A percentile compares a stretch with the other conserved stretches of the same genome.
Evolutionary conservation across 2,797 vertebrate species (phyloP).

Genomic region (Alca torda): DNA sequence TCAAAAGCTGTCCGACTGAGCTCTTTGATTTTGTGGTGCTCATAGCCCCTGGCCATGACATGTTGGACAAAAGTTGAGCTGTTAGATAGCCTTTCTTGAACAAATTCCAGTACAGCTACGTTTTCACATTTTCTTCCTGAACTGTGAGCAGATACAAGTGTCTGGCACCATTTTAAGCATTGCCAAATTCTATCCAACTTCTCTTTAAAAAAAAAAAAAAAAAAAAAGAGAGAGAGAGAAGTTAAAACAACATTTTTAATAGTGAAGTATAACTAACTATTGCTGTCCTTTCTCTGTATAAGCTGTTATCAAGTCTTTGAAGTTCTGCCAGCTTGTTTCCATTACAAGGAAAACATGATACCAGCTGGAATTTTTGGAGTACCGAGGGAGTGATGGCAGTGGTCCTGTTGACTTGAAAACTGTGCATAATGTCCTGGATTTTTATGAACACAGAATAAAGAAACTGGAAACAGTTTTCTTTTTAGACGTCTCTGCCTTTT

Average conservation of each 20-base stretch:
- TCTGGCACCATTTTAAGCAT: neutral
- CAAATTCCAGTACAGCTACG: neutral
- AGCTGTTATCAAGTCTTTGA: slow-evolving; percentile 54
- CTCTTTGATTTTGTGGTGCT: neutral
- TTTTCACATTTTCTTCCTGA: neutral
- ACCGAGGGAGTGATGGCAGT: neutral
- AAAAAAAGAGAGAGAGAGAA: neutral
- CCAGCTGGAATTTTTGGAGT: slow-evolving; percentile 52
- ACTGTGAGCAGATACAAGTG: neutral
- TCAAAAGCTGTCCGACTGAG: neutral
- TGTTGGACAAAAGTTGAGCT: neutral
- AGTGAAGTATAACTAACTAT: neutral
- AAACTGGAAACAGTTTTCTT: neutral
- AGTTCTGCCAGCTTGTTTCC: slow-evolving; percentile 64
- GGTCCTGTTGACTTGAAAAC: slow-evolving; percentile 20
- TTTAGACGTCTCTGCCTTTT: neutral
- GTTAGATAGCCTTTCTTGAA: neutral
- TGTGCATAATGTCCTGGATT: neutral
- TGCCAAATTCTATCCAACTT: neutral
- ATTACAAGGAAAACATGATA: slow-evolving; percentile 64
- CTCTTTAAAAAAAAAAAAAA: neutral
- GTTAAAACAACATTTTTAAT: neutral
- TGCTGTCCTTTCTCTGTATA: slow-evolving; percentile 14
- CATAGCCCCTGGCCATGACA: neutral
- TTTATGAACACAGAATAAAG: neutral